Evolutionary conservation across 2,888 invertebrate genomes (phyloP).

Genomic region (Neoaliturus tenellus): DNA sequence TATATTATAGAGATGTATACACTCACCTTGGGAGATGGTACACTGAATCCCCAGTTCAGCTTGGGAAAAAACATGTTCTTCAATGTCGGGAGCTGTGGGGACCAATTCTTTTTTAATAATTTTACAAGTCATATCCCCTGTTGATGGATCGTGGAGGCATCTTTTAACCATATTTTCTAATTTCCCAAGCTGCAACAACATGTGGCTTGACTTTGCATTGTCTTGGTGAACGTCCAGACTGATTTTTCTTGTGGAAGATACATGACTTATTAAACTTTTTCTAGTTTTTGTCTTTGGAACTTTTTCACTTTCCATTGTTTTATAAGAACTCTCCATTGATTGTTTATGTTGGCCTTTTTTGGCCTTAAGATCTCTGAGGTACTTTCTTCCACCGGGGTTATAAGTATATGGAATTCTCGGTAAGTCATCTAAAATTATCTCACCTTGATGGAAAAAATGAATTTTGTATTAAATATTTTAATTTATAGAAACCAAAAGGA

Average conservation of each 20-base stretch:
- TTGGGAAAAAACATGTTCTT: conserved; percentile 7
- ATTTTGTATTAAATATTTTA: too few relatives aligned
- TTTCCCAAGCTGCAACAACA: background rate
- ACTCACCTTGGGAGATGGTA: conserved; percentile 20
- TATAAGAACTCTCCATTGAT: background rate
- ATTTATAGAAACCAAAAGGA: too few relatives aligned
- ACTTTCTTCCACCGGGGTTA: conserved; percentile 37
- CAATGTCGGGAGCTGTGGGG: background rate
- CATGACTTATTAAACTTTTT: background rate
- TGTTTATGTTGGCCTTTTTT: background rate
- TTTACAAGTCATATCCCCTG: background rate
- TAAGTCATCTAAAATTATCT: background rate
- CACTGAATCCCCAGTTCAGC: background rate
- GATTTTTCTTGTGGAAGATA: background rate
- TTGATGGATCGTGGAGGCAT: background rate
- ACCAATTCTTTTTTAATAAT: background rate
- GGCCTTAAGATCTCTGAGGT: background rate
- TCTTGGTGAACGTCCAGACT: background rate
- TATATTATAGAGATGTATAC: too few relatives aligned
- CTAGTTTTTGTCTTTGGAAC: background rate
- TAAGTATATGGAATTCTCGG: conserved; percentile 41
- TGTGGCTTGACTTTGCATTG: background rate
- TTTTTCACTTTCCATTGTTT: background rate
- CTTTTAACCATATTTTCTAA: background rate
- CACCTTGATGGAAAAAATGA: conserved; percentile 8